Evolutionary conservation across 2,797 vertebrate genomes (phyloP).

Genomic region (Sebastes trivittatus): DNA sequence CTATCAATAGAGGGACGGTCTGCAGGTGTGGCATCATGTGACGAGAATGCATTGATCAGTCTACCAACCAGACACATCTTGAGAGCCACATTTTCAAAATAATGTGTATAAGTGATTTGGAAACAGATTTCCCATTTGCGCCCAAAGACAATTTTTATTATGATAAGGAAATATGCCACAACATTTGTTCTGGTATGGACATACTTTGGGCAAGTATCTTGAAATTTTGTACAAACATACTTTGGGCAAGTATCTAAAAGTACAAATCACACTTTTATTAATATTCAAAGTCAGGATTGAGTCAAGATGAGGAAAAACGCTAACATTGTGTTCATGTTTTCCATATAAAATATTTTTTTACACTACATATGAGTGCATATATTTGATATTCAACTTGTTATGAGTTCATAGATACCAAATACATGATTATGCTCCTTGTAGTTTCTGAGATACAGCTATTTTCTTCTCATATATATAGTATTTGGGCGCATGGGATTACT

Average conservation of each 20-base stretch:
- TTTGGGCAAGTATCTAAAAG: not conserved
- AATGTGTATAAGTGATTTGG: not conserved
- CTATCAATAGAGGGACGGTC: constrained; percentile 46
- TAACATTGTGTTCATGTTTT: too few species aligned
- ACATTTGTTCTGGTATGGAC: not conserved
- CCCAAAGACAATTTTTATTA: not conserved
- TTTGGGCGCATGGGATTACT: too few species aligned
- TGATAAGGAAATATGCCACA: too few species aligned
- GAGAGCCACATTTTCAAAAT: not conserved
- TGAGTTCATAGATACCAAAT: not conserved
- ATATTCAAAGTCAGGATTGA: too few species aligned
- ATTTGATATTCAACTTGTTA: not conserved
- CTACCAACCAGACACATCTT: not conserved
- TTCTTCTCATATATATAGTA: not conserved
- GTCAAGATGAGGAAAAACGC: too few species aligned
- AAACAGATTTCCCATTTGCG: not conserved
- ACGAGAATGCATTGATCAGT: constrained; percentile 39
- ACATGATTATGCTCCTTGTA: not conserved
- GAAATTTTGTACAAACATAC: not conserved
- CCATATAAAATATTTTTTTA: not conserved
- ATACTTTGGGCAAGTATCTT: not conserved
- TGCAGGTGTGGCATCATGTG: constrained; percentile 45
- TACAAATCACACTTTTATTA: not conserved
- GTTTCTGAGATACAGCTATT: not conserved
- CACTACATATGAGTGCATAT: not conserved